These are phyloP conservation scores for Tetranychus piercei DNA, from an alignment of 2,888 invertebrate species.

Conservation along the genomic window DNA sequence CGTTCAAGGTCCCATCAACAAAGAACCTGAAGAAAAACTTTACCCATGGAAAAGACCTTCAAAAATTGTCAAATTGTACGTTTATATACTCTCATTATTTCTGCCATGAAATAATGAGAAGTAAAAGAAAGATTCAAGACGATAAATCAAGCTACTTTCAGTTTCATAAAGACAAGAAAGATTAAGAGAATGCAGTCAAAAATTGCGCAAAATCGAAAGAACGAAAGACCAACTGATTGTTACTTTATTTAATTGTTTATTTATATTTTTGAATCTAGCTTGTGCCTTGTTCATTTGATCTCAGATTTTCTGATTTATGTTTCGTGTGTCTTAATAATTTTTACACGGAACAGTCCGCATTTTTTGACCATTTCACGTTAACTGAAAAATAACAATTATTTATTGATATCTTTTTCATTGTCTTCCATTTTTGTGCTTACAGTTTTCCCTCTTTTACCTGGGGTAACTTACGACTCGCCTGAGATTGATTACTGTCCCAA, in stretches of 20 bases:
- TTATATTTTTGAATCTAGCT: too few relatives aligned
- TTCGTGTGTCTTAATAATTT: neutral
- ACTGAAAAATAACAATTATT: neutral
- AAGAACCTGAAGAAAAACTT: conserved; percentile 65
- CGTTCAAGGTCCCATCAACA: conserved; percentile 88
- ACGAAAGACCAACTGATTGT: too few relatives aligned
- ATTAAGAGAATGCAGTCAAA: too few relatives aligned
- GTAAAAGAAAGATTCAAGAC: too few relatives aligned
- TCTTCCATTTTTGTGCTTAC: neutral
- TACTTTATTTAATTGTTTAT: too few relatives aligned
- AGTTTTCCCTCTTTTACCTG: neutral
- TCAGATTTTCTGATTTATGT: neutral
- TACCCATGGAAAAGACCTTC: conserved; percentile 17
- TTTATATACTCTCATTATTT: neutral
- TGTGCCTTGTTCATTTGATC: neutral
- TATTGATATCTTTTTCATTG: neutral
- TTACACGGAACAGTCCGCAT: too few relatives aligned
- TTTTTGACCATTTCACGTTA: neutral
- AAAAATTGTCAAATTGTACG: neutral
- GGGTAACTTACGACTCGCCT: neutral
- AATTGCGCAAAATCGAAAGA: too few relatives aligned
- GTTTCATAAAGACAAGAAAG: too few relatives aligned
- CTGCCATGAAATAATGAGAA: neutral
- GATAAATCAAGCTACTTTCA: too few relatives aligned
- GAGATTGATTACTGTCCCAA: too few relatives aligned